phyloP scores from a whole-genome alignment of 2,888 invertebrate genomes.

The Leptothorax acervorum region DNA sequence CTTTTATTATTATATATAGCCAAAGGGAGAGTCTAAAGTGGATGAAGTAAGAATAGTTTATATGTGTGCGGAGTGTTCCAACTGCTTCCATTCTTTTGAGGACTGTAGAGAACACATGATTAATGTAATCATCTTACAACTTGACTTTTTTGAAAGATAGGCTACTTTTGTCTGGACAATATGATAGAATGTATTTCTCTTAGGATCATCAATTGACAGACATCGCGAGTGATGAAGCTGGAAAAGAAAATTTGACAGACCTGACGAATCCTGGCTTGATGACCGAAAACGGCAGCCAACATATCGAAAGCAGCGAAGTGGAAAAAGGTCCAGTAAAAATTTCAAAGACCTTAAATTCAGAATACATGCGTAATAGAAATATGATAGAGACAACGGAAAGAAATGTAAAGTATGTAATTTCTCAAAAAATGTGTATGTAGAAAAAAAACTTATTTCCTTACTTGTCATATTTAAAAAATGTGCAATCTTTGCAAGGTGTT shows the following conservation, averaged over 20 bases:
- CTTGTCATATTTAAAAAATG: conserved; percentile 13
- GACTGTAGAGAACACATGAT: conserved; percentile 87
- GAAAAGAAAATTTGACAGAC: conserved; percentile 65
- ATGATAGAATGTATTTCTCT: conserved; percentile 57
- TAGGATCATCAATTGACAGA: conserved; percentile 79
- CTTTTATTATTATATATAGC: conserved; percentile 46
- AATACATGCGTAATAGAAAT: conserved; percentile 75
- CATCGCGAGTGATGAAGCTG: conserved; percentile 68
- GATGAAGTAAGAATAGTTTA: conserved; percentile 83
- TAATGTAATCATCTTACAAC: conserved; percentile 79
- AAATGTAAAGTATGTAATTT: conserved; percentile 74
- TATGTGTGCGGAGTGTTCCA: conserved; percentile 86
- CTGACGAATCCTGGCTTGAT: conserved; percentile 59
- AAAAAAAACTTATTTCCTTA: neutral
- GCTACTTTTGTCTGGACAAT: neutral
- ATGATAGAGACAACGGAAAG: conserved; percentile 76
- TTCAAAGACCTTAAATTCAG: conserved; percentile 69
- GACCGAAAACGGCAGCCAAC: conserved; percentile 56
- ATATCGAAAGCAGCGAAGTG: conserved; percentile 56
- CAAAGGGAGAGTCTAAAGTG: conserved; percentile 68
- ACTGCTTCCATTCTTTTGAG: conserved; percentile 85
- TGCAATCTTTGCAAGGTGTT: conserved; percentile 85
- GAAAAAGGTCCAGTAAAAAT: conserved; percentile 70
- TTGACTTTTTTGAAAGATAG: conserved; percentile 38
- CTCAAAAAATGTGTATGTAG: neutral